Evolutionary conservation across 2,113 vertebrate genomes (phyloP), one percentile per base, ranked within the genome.

Genomic region (Semicossyphus pulcher): DNA sequence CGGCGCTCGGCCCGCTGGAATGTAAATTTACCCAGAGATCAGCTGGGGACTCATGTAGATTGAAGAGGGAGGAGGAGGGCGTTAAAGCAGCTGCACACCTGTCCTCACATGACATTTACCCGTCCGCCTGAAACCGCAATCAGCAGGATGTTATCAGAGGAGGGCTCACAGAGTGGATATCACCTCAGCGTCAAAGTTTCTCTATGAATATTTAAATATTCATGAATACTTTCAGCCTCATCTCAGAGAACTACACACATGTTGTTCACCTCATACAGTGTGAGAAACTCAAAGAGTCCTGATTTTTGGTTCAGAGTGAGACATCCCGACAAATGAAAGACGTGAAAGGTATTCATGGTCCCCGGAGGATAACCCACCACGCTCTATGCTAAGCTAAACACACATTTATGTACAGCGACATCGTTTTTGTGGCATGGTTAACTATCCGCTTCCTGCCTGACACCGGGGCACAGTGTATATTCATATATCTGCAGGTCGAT

Each of bases 41-140:
- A 81, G 41, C 68, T 4, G 57, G 73, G 58, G 81, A 76, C 51
- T 61, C 4, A 7, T 28, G 20, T 2, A 15, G 76, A 36, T 7
- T 12, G 29, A 49, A 20, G 56, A 31, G 26, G 39, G 76, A 36
- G 37, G 57, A 37, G 25, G 49, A 42, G 2, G 61, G 36, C 5
- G 44, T 14, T 10, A 10, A 41, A 34, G 1, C 72, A 23, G 61
- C 52, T 59, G 0, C 57, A 41, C 72, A 39, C 64, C 41, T 41
- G 72, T 80, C 77, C 82, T 80, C 67, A 60, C 58, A 80, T 56
- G 72, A 76, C 82, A 59, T 53, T 67, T 36, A 14, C 23, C 25
- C 5, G 25, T 0, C 9, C 9, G 3, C 3, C 60, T 47, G 12
- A 16, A 18, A 16, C 14, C 10, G 0, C 15, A 8, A 56, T 21